Conservation (phyloP, 1,140 invertebrate genomes). For the Drosophila kohkoa region DNA sequence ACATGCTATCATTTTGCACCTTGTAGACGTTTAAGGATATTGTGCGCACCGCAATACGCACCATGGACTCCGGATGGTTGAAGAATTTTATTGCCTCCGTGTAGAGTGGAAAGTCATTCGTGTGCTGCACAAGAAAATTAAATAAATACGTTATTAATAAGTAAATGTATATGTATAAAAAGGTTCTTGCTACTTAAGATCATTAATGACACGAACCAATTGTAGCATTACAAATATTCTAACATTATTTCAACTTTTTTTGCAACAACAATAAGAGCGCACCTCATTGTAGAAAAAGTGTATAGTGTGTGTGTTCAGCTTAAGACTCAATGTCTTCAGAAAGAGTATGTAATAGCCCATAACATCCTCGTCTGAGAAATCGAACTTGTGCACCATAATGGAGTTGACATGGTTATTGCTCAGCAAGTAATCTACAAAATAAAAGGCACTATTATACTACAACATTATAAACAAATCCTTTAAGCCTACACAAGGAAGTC, state of each 20-base stretch:
- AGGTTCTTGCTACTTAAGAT: no score
- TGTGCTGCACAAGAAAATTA: slow-evolving; percentile 90
- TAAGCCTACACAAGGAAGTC: slow-evolving; percentile 96
- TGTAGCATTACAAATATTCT: no score
- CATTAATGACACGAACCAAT: no score
- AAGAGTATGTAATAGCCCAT: slow-evolving; percentile 99
- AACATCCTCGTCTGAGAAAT: slow-evolving; percentile 99
- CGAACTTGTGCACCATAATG: slow-evolving; percentile 99
- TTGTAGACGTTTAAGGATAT: slow-evolving; percentile 98
- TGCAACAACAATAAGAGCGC: not conserved
- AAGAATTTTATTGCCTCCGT: slow-evolving; percentile 99
- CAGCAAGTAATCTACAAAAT: slow-evolving; percentile 96
- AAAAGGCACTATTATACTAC: not conserved
- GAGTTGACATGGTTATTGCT: slow-evolving; percentile 99
- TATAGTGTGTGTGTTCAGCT: slow-evolving; percentile 99
- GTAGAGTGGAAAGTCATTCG: slow-evolving; percentile 99
- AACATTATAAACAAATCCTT: not conserved
- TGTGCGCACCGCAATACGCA: slow-evolving; percentile 98
- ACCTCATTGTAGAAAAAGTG: slow-evolving; percentile 99
- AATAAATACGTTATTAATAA: not conserved
- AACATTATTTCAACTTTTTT: no score
- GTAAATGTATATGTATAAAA: no score
- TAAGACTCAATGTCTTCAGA: slow-evolving; percentile 98
- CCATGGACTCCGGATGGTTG: slow-evolving; percentile 99
- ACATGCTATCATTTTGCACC: slow-evolving; percentile 98